These are phyloP conservation scores for Hecatera dysodea DNA, from an alignment of 2,888 invertebrate species.

Conservation along the genomic window DNA sequence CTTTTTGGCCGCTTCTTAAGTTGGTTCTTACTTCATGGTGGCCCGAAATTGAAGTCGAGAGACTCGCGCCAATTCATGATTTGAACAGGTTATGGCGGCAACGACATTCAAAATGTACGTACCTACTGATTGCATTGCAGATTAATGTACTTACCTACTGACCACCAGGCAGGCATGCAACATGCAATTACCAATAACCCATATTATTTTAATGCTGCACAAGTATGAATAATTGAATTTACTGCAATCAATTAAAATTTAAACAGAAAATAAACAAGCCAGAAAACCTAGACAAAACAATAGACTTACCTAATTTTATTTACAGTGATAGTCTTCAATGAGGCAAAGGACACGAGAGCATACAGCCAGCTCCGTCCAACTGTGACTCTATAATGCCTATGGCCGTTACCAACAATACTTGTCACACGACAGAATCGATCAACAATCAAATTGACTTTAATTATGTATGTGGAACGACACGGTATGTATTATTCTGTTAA, in stretches of 20 bases:
- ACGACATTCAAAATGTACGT: not conserved
- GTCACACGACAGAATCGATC: slow-evolving; percentile 79
- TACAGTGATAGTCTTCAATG: slow-evolving; percentile 20
- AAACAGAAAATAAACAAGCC: not conserved
- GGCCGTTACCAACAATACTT: slow-evolving; percentile 61
- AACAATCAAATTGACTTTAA: slow-evolving; percentile 67
- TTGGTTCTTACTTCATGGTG: too few relatives aligned
- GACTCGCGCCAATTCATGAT: not conserved
- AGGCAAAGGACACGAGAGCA: slow-evolving; percentile 41
- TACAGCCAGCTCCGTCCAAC: slow-evolving; percentile 72
- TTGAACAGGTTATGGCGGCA: not conserved
- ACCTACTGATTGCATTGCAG: too few relatives aligned
- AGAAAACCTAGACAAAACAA: too few relatives aligned
- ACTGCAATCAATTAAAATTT: not conserved
- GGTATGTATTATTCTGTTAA: slow-evolving; percentile 22
- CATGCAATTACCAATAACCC: not conserved
- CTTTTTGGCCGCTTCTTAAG: too few relatives aligned
- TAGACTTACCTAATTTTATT: slow-evolving; percentile 46
- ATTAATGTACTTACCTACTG: too few relatives aligned
- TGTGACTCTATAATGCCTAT: slow-evolving; percentile 73
- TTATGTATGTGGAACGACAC: slow-evolving; percentile 57
- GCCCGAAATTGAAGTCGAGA: too few relatives aligned
- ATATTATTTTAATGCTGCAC: not conserved
- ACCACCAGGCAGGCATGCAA: too few relatives aligned
- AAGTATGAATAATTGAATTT: not conserved